These are phyloP conservation scores for Pipistrellus kuhlii DNA, from an alignment of 2,797 vertebrate genomes.

Conservation along the genomic window DNA sequence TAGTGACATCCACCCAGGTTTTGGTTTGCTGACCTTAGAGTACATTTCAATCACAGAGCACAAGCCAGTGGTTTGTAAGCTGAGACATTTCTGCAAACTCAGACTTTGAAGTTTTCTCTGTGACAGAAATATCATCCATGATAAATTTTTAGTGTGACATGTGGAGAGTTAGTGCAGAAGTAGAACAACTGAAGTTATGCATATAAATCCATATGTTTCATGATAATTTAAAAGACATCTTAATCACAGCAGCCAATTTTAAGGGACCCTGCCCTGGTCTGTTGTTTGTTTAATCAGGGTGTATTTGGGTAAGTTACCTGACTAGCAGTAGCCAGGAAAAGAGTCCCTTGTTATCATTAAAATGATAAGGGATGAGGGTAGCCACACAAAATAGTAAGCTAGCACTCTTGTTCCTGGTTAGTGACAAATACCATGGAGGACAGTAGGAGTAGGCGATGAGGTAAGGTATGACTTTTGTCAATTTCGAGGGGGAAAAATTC, in stretches of 20 bases:
- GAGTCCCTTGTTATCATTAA: background rate
- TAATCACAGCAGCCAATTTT: slow-evolving; percentile 6
- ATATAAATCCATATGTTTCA: slow-evolving; percentile 39
- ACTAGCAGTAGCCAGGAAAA: background rate
- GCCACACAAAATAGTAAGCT: background rate
- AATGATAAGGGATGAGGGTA: background rate
- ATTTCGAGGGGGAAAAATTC: background rate
- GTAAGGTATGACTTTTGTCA: background rate
- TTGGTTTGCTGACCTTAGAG: slow-evolving; percentile 63
- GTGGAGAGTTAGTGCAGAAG: slow-evolving; percentile 43
- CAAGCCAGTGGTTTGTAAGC: slow-evolving; percentile 6
- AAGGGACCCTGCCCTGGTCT: background rate
- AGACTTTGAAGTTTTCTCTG: slow-evolving; percentile 56
- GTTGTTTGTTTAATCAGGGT: background rate
- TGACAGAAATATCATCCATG: slow-evolving; percentile 47
- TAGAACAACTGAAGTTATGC: slow-evolving; percentile 44
- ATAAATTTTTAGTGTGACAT: slow-evolving; percentile 38
- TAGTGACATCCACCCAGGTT: slow-evolving; percentile 14
- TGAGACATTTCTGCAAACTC: slow-evolving; percentile 55
- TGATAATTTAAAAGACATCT: slow-evolving; percentile 45
- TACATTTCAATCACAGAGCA: slow-evolving; percentile 53
- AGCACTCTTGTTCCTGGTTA: background rate
- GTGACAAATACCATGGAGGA: background rate
- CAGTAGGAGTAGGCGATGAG: background rate
- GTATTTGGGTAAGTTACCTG: background rate